Conservation (phyloP, 2,113 vertebrate genomes). For the Labeo rohita region DNA sequence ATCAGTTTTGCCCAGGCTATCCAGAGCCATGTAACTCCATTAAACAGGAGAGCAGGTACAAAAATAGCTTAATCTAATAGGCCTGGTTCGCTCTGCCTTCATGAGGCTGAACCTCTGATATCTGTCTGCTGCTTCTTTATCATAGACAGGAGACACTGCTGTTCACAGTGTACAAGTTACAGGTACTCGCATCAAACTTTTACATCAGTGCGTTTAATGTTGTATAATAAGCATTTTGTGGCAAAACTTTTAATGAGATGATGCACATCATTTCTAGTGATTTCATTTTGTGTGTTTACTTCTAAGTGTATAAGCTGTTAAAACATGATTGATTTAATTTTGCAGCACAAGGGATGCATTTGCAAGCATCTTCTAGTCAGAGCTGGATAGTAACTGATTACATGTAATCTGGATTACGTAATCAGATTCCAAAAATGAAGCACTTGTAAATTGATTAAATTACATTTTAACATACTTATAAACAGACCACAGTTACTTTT, state of each 20-base stretch:
- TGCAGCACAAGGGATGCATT: neutral
- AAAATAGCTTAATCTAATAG: slow-evolving; percentile 64
- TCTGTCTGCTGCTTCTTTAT: slow-evolving; percentile 37
- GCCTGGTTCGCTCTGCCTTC: slow-evolving; percentile 44
- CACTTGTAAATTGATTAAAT: too few relatives aligned
- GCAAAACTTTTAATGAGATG: neutral
- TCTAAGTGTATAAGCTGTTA: neutral
- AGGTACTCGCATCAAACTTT: neutral
- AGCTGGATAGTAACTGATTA: too few relatives aligned
- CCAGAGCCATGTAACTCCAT: slow-evolving; percentile 58
- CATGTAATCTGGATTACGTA: too few relatives aligned
- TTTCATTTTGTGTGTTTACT: neutral
- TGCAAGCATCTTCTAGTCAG: neutral
- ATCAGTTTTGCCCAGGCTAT: slow-evolving; percentile 53
- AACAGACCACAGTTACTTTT: too few relatives aligned
- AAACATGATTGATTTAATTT: neutral
- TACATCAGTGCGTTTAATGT: neutral
- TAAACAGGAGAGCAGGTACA: slow-evolving; percentile 60
- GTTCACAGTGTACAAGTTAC: neutral
- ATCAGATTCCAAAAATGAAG: too few relatives aligned
- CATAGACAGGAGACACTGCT: slow-evolving; percentile 32
- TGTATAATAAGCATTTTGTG: neutral
- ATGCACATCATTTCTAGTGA: neutral
- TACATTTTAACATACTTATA: too few relatives aligned
- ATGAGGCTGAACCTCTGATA: slow-evolving; percentile 43